These are phyloP conservation scores for Platygyra sinensis DNA, from an alignment of 64 coral and sea anemone species.

Conservation along the genomic window DNA sequence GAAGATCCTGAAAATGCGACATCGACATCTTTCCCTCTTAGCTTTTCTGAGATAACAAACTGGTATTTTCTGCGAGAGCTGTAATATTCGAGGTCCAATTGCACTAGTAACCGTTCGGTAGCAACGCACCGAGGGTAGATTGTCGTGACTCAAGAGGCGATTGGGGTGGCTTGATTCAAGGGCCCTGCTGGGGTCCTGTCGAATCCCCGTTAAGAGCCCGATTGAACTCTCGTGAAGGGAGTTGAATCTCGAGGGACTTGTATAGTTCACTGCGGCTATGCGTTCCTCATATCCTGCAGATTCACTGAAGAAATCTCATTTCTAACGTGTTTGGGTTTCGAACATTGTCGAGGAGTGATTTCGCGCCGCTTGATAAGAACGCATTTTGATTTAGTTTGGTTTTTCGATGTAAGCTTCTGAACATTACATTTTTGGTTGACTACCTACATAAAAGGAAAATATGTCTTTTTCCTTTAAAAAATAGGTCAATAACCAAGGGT, in stretches of 20 bases:
- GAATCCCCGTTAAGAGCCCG: constrained; percentile 36
- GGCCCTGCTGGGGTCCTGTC: constrained; percentile 52
- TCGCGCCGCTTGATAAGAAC: not conserved
- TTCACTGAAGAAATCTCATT: not conserved
- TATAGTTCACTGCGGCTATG: not conserved
- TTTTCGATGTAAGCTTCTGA: not conserved
- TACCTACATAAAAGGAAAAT: not conserved
- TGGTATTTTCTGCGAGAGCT: not conserved
- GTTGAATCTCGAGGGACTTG: not conserved
- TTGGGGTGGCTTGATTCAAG: constrained; percentile 38
- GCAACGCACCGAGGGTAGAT: constrained; percentile 7
- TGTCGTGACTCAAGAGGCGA: constrained; percentile 40
- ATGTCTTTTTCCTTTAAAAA: not conserved
- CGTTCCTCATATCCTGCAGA: not conserved
- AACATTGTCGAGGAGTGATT: not conserved
- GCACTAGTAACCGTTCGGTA: not conserved
- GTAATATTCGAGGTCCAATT: not conserved
- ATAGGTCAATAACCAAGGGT: not conserved
- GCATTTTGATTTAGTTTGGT: not conserved
- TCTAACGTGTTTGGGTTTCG: constrained; percentile 18
- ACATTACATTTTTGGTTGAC: not conserved
- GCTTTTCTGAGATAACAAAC: not conserved
- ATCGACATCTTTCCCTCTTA: constrained; percentile 28
- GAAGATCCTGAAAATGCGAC: constrained; percentile 63
- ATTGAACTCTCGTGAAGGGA: not conserved